Conservation (phyloP, 2,797 vertebrate genomes). For the Hyperoplus lanceolatus region DNA sequence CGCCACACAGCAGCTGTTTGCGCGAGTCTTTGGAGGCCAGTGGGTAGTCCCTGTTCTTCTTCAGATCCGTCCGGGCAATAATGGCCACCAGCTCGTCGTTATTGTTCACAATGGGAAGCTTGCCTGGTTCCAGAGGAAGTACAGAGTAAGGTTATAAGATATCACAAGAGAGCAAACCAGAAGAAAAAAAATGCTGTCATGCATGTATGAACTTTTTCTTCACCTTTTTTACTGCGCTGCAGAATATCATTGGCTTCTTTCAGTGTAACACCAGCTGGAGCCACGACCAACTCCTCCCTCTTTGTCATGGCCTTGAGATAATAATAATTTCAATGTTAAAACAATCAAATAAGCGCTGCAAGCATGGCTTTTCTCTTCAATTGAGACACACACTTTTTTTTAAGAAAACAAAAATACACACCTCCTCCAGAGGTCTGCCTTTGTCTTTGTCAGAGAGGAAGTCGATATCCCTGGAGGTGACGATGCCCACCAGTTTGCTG, state of each 20-base stretch:
- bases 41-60: conserved; percentile 96
- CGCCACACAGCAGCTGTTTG: conserved; percentile 94
- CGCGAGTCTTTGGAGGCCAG: conserved; percentile 94
- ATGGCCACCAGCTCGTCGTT: conserved; percentile 93
- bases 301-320: conserved; percentile 91
- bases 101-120: conserved; percentile 95
- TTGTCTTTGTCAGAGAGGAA: conserved; percentile 94
- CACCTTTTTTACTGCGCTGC: conserved; percentile 97
- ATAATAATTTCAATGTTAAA: neutral
- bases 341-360: neutral
- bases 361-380: neutral
- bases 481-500: conserved; percentile 93
- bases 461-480: conserved; percentile 94
- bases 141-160: neutral
- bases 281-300: conserved; percentile 93
- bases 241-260: conserved; percentile 97
- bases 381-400: rapidly evolving
- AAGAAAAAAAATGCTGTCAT: neutral
- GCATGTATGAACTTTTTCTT: neutral
- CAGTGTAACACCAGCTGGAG: conserved; percentile 91
- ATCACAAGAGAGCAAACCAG: neutral
- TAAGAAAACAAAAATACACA: conserved; percentile 53
- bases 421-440: conserved; percentile 87
- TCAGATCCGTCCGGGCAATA: conserved; percentile 93
- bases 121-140: conserved; percentile 81